Evolutionary conservation across 2,113 vertebrate species (phyloP), one percentile per base, ranked within the genome.

Genomic region (Catharus fuscescens): DNA sequence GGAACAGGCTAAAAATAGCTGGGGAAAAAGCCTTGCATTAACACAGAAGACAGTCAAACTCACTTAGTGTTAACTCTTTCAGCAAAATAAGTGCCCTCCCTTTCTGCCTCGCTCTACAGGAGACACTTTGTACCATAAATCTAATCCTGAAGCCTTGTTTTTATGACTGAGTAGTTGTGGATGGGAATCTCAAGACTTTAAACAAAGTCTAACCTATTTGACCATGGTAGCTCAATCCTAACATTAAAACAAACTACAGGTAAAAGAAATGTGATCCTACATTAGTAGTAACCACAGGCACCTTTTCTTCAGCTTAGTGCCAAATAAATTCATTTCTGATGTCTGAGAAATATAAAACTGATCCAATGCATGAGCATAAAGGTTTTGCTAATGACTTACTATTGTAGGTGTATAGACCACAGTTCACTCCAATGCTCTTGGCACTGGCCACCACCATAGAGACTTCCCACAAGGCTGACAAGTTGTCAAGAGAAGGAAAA

Each of bases 1-100:
- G 85, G 81, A 92, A 78, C n/a, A 45, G 67, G n/a, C 82, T 95
- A 94, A 96, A 96, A 97, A 94, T 80, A 97, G 82, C 80, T 36
- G 72, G 67, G 72, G 69, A 74, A 83, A 92, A 88, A 88, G 59
- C 48, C 72, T 67, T 84, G 57, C 56, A 56, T 52, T 86, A 80
- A 78, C 79, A 78, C 60, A 78, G 85, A 90, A 64, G 62, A 95
- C 38, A 80, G 84, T 70, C 74, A 93, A 78, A 78, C 34, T 90
- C 56, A 73, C 52, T 94, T 29, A 38, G 62, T 0, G 3, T 90
- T 95, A 94, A 96, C 84, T 57, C 70, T 26, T 64, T n/a, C 1
- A 1, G 72, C 31, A 15, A 62, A 92, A 32, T 56, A 80, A 80
- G 34, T 0, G 0, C 38, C 9, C n/a, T 88, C 45, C 28, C 48